These are phyloP conservation scores for Sclerurus mexicanus DNA, from an alignment of 2,113 vertebrate genomes.

Conservation along the genomic window DNA sequence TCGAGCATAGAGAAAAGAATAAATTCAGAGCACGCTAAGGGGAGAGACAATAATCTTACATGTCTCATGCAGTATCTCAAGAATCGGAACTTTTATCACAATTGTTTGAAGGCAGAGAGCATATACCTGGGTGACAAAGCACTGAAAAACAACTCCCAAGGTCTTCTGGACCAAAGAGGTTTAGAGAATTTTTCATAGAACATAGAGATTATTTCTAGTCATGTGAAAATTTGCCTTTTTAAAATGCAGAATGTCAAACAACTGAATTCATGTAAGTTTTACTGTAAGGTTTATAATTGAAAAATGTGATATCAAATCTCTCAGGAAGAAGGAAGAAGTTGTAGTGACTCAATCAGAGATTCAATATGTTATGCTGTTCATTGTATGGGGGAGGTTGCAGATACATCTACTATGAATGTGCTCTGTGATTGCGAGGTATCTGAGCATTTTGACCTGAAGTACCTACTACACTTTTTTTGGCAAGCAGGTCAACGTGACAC, in stretches of 20 bases:
- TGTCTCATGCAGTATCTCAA: not conserved
- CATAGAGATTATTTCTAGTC: not conserved
- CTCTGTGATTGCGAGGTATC: not conserved
- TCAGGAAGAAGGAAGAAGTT: not conserved
- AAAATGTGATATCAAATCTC: not conserved
- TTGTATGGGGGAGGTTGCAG: not conserved
- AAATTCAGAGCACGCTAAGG: not conserved
- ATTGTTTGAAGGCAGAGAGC: not conserved
- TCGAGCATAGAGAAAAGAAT: not conserved
- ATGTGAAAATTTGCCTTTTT: not conserved
- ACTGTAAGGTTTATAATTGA: not conserved
- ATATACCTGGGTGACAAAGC: not conserved
- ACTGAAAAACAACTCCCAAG: not conserved
- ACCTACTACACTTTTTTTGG: not conserved
- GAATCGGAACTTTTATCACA: not conserved
- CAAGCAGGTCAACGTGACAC: not conserved
- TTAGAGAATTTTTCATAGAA: not conserved
- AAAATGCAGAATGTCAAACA: not conserved
- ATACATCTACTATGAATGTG: fast-evolving
- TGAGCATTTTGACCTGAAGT: not conserved
- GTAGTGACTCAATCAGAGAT: not conserved
- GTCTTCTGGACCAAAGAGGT: not conserved
- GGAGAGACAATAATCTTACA: not conserved
- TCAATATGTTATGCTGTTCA: not conserved
- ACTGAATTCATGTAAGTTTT: not conserved